These are phyloP conservation scores for Ophion obscuratus DNA, from an alignment of 2,888 invertebrate genomes.

Conservation along the genomic window DNA sequence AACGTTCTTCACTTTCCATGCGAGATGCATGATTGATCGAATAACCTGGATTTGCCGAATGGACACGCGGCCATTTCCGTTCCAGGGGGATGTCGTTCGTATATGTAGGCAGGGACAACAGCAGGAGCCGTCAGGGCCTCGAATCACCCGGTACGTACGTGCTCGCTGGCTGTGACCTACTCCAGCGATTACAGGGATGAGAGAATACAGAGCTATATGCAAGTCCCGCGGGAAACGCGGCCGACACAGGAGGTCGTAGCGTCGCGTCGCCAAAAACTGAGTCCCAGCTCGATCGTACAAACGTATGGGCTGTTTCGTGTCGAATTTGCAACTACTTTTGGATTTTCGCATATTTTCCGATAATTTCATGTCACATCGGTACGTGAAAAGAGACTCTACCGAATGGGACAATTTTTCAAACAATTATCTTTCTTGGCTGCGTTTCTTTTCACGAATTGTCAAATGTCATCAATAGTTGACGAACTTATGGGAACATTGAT, in stretches of 20 bases:
- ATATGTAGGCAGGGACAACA: not conserved
- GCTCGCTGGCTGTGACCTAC: constrained; percentile 59
- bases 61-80: not conserved
- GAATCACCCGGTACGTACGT: constrained; percentile 62
- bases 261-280: constrained; percentile 69
- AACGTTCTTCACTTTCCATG: not conserved
- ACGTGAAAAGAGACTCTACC: too few species aligned
- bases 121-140: constrained; percentile 27
- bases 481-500: too few species aligned
- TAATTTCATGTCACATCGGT: not conserved
- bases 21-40: not conserved
- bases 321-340: not conserved
- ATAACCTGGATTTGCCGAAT: not conserved
- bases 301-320: constrained; percentile 3
- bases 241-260: constrained; percentile 64
- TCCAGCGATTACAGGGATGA: constrained; percentile 53
- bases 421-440: too few species aligned
- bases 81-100: constrained; percentile 19
- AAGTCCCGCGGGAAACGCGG: constrained; percentile 49
- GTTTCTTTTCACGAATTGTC: too few species aligned
- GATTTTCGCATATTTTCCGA: not conserved
- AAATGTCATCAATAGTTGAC: too few species aligned
- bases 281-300: constrained; percentile 15
- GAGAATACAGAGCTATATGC: constrained; percentile 37
- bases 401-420: not conserved